Percentiles rank a stretch among this genome's conserved stretches.
Conservation (phyloP, 1,140 invertebrate species). For the Drosophila subpulchrella region DNA sequence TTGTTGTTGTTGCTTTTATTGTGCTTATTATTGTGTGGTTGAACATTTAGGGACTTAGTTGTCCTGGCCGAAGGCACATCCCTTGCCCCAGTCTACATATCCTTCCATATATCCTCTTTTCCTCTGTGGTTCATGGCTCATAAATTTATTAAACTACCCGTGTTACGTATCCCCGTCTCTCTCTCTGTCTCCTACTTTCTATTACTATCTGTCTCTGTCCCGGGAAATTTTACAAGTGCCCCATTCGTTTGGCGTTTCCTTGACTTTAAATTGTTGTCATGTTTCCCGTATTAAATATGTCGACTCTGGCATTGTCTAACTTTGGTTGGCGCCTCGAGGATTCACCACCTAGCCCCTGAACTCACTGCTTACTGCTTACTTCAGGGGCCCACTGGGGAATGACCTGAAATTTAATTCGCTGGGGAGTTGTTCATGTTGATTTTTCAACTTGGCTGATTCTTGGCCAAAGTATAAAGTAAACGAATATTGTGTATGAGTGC, state of each 20-base stretch:
- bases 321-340: constrained; percentile 10
- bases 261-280: constrained; percentile 51
- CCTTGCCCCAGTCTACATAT: not conserved
- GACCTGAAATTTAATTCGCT: constrained; percentile 46
- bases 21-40: constrained; percentile 68
- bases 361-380: not conserved
- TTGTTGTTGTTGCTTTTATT: constrained; percentile 70
- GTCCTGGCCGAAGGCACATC: constrained; percentile 43
- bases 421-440: constrained; percentile 46
- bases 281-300: constrained; percentile 53
- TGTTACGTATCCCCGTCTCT: not conserved
- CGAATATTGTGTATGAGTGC: constrained; percentile 32
- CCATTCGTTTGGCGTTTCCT: constrained; percentile 45
- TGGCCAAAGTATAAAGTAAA: constrained; percentile 46
- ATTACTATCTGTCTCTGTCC: constrained; percentile 19
- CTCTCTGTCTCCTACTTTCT: not conserved
- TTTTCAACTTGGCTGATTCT: constrained; percentile 57
- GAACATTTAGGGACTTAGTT: constrained; percentile 61
- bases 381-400: constrained; percentile 22
- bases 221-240: constrained; percentile 38
- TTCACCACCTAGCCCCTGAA: not conserved
- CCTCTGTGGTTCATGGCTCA: constrained; percentile 50
- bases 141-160: constrained; percentile 69
- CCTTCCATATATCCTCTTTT: constrained; percentile 13
- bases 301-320: constrained; percentile 41